A percentile compares a stretch with the other conserved stretches of the same genome.
These are phyloP conservation scores for Cichlasoma orientale DNA, from an alignment of 2,797 vertebrate species.

Conservation along the genomic window DNA sequence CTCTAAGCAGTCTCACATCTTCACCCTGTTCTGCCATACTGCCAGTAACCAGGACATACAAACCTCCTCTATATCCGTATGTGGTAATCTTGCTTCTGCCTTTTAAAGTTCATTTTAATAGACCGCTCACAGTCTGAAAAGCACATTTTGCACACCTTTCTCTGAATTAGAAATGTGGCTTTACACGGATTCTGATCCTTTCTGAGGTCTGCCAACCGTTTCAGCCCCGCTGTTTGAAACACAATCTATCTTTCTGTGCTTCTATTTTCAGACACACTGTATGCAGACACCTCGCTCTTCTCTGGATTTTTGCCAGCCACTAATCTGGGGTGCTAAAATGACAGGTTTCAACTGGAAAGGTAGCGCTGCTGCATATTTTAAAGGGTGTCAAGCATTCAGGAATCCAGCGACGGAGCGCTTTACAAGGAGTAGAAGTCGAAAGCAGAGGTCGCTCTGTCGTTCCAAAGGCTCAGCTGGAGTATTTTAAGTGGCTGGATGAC, in stretches of 20 bases:
- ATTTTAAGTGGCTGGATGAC: not conserved
- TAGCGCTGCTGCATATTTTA: conserved; percentile 25
- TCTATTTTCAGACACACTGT: conserved; percentile 1
- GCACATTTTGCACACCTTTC: not conserved
- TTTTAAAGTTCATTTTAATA: not conserved
- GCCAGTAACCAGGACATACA: not conserved
- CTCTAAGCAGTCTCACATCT: not conserved
- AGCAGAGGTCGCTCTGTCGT: not conserved
- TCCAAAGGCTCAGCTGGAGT: not conserved
- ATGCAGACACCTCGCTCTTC: not conserved
- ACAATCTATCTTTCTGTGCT: not conserved
- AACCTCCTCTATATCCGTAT: not conserved
- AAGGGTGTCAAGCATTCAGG: not conserved
- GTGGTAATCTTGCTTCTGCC: not conserved
- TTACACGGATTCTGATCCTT: not conserved
- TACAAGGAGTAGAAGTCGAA: not conserved
- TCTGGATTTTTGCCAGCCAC: not conserved
- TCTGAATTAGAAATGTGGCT: not conserved
- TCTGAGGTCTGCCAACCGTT: not conserved
- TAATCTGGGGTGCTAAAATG: not conserved
- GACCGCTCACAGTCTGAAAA: not conserved
- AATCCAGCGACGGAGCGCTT: not conserved
- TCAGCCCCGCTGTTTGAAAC: not conserved
- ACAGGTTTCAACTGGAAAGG: conserved; percentile 38
- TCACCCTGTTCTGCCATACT: not conserved